Percentiles rank a stretch among this genome's conserved stretches.
These are phyloP conservation scores for Rhyzopertha dominica DNA, from an alignment of 1,140 invertebrate genomes.

Conservation along the genomic window DNA sequence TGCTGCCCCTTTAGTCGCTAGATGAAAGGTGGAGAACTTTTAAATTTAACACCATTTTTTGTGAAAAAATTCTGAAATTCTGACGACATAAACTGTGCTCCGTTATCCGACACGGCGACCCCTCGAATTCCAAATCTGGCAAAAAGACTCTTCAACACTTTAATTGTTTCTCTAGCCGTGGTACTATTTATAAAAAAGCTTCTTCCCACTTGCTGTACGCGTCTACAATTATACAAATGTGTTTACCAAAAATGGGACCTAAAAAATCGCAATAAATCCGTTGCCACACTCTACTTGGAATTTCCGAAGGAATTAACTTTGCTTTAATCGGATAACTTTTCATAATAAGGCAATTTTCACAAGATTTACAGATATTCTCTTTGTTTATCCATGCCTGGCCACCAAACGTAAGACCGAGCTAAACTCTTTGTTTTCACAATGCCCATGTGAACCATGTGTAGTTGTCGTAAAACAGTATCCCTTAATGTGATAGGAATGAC, in stretches of 20 bases:
- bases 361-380: conserved; percentile 21
- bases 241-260: conserved; percentile 30
- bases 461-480: too few species aligned
- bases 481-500: too few species aligned
- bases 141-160: conserved; percentile 8
- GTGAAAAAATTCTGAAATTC: too few species aligned
- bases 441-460: conserved; percentile 47
- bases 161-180: conserved; percentile 14
- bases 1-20: too few species aligned
- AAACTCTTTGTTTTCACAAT: conserved; percentile 49
- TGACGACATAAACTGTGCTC: too few species aligned
- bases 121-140: too few species aligned
- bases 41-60: too few species aligned
- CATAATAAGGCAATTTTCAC: conserved; percentile 13
- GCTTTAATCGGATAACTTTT: conserved; percentile 20
- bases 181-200: conserved; percentile 11
- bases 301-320: conserved; percentile 28
- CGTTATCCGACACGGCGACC: too few species aligned
- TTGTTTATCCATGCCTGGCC: conserved; percentile 46
- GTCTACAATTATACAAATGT: conserved; percentile 35
- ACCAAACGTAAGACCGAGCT: conserved; percentile 49
- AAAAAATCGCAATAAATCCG: conserved; percentile 37
- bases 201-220: conserved; percentile 35
- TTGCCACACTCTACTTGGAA: conserved; percentile 25
- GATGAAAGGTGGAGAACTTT: too few species aligned